phyloP scores from a whole-genome alignment of 1,140 invertebrate species.

The Drosophila sproati region DNA sequence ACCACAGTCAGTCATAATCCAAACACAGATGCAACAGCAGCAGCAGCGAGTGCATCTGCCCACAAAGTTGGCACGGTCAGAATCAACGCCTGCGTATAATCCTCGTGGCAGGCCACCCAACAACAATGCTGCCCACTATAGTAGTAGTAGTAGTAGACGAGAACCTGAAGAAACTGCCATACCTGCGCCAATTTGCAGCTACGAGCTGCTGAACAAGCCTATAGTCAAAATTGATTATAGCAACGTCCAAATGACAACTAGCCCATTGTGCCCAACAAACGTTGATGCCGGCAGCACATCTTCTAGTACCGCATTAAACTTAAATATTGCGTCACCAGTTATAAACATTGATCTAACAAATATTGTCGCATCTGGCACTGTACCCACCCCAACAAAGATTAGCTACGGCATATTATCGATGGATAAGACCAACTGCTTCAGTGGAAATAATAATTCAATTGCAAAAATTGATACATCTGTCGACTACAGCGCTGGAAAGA shows the following conservation, averaged over 20 bases:
- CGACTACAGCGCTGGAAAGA: constrained; percentile 66
- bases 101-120: constrained; percentile 58
- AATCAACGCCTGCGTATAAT: constrained; percentile 71
- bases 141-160: constrained; percentile 51
- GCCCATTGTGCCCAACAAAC: constrained; percentile 37
- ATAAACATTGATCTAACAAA: constrained; percentile 84
- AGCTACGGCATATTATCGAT: constrained; percentile 47
- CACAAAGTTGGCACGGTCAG: constrained; percentile 71
- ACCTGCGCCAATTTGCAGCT: constrained; percentile 78
- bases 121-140: constrained; percentile 32
- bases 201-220: constrained; percentile 76
- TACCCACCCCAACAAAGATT: constrained; percentile 33
- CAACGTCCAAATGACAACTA: constrained; percentile 59
- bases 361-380: constrained; percentile 60
- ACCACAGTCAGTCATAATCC: constrained; percentile 54
- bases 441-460: constrained; percentile 48
- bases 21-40: constrained; percentile 42
- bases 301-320: constrained; percentile 57
- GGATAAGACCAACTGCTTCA: constrained; percentile 16
- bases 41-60: constrained; percentile 37
- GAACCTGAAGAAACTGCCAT: constrained; percentile 73
- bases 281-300: constrained; percentile 32
- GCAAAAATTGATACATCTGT: constrained; percentile 30
- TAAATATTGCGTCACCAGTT: constrained; percentile 66
- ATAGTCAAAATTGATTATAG: constrained; percentile 84